Percentiles rank a stretch among this genome's conserved stretches.
phyloP scores from a whole-genome alignment of 2,888 invertebrate genomes.

The Hetaerina titia region DNA sequence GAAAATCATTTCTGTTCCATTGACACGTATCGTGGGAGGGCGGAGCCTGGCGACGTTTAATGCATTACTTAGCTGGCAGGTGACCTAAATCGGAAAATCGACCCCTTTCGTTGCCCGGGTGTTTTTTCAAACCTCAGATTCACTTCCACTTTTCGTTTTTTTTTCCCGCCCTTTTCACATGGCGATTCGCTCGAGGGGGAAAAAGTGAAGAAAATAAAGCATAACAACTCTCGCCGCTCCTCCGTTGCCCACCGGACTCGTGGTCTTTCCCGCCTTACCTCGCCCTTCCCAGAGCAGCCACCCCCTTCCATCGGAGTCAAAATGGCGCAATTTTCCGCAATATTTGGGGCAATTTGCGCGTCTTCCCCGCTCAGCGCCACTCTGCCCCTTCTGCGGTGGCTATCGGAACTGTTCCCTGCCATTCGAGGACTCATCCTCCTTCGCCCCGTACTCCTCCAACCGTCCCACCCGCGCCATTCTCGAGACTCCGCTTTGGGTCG shows the following conservation, averaged over 20 bases:
- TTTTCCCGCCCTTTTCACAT: neutral
- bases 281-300: neutral
- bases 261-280: neutral
- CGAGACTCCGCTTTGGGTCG: neutral
- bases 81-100: conserved; percentile 51
- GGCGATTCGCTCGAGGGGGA: neutral
- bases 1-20: neutral
- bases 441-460: neutral
- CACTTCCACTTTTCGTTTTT: conserved; percentile 14
- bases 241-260: neutral
- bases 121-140: conserved; percentile 53
- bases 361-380: neutral
- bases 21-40: neutral
- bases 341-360: conserved; percentile 56
- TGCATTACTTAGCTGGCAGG: conserved; percentile 28
- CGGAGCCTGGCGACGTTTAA: neutral
- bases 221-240: neutral
- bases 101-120: neutral
- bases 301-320: neutral
- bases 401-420: neutral
- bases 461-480: neutral
- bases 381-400: neutral
- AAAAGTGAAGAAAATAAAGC: conserved; percentile 3
- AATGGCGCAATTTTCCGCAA: conserved; percentile 65
- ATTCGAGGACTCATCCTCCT: neutral